Evolutionary conservation across 1,140 invertebrate species (phyloP).

Genomic region (Drosophila pachea): DNA sequence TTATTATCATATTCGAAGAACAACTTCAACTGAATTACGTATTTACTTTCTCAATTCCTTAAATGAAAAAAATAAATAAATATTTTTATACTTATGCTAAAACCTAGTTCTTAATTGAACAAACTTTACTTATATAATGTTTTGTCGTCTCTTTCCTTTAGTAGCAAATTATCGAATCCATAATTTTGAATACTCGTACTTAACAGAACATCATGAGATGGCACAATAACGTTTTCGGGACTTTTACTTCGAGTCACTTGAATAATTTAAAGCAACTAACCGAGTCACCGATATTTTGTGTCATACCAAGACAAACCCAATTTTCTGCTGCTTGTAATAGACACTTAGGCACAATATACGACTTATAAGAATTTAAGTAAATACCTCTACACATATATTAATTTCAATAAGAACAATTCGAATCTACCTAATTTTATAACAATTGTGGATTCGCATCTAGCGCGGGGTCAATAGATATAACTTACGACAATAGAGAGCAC

Average conservation of each 20-base stretch:
- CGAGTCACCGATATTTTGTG: no score
- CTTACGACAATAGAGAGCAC: conserved; percentile 78
- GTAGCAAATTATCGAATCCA: conserved; percentile 19
- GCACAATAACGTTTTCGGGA: no score
- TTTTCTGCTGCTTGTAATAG: conserved; percentile 11
- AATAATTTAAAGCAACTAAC: no score
- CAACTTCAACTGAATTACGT: conserved; percentile 19
- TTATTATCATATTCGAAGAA: not conserved
- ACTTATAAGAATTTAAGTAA: conserved; percentile 23
- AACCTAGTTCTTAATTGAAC: conserved; percentile 8
- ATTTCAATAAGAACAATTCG: conserved; percentile 27
- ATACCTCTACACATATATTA: conserved; percentile 43
- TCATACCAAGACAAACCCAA: conserved; percentile 13
- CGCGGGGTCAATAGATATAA: conserved; percentile 56
- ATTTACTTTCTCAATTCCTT: conserved; percentile 28
- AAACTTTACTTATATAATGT: conserved; percentile 10
- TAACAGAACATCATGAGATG: not conserved
- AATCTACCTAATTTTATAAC: conserved; percentile 38
- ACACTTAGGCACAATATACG: conserved; percentile 39
- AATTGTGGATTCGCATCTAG: conserved; percentile 38
- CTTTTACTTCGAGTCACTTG: no score
- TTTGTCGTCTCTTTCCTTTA: conserved; percentile 14
- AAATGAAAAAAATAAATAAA: not conserved
- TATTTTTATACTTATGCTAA: not conserved
- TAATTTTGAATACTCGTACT: conserved; percentile 10